Evolutionary conservation across 2,113 vertebrate genomes (phyloP), one percentile per base, ranked within the genome.

Genomic region (Aphyosemion australe): DNA sequence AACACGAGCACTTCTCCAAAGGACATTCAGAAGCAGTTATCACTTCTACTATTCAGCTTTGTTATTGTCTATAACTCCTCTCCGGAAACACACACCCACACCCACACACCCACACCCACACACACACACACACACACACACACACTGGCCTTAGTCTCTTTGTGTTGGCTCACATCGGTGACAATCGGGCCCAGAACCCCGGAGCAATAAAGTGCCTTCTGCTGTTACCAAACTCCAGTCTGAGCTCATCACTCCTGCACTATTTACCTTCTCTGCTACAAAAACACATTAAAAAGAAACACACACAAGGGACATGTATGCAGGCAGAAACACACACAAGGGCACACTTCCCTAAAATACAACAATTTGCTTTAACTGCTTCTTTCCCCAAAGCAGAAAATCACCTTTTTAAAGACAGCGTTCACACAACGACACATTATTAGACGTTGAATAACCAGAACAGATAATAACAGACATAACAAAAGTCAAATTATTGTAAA

Each of bases 11-110:
- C 76, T 78, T 68, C 66, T 76, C 64, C 34, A 66, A 75, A 77
- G 52, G 64, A 84, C 73, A 53, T 61, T 81, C 50, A 71, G 43
- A 76, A 69, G 72, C 69, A 83, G 78, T 88, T 84, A 83, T 77
- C 69, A 62, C 69, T 69, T 74, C 74, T 66, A 42, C 79, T 74
- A 64, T 54, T 42, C 51, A 12, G 59, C 69, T 73, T 74, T 74
- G 61, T 78, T 88, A 80, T 77, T 73, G 46, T 68, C 37, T 67
- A 12, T 76, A 69, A 81, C 58, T 43, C 53, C 47, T 13, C 18
- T 15, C 19, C 73, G 4, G 4, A 46, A 14, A 13, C 43, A 13
- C 43, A 15, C 14, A 46, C 12, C 46, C 18, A n/a, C n/a, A n/a
- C n/a, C n/a, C n/a, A n/a, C 26, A 26, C 26, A 26, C 26, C 3